A percentile compares a stretch with the other conserved stretches of the same genome.
phyloP scores from a whole-genome alignment of 2,888 invertebrate genomes.

The Troides helena region DNA sequence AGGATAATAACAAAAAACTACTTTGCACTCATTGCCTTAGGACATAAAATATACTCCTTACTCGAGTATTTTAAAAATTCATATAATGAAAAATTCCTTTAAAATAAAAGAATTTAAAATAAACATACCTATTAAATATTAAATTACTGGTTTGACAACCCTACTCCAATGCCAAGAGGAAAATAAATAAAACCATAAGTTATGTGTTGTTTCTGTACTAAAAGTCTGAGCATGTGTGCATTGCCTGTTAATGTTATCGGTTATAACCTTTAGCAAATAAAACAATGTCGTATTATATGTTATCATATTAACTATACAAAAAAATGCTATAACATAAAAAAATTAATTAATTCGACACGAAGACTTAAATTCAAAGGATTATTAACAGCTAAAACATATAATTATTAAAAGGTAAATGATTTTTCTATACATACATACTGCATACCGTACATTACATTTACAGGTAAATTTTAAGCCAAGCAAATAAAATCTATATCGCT shows the following conservation, averaged over 20 bases:
- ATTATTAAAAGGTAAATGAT: too few species aligned
- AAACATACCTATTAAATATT: too few species aligned
- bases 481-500: neutral
- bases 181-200: slow-evolving; percentile 26
- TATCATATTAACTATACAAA: slow-evolving; percentile 6
- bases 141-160: slow-evolving; percentile 4
- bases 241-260: slow-evolving; percentile 19
- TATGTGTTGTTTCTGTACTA: slow-evolving; percentile 19
- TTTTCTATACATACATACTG: too few species aligned
- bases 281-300: slow-evolving; percentile 12
- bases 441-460: neutral
- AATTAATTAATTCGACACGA: neutral
- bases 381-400: too few species aligned
- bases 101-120: too few species aligned
- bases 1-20: too few species aligned
- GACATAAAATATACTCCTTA: too few species aligned
- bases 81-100: too few species aligned
- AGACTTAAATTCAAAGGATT: too few species aligned
- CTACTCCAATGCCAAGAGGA: slow-evolving; percentile 12
- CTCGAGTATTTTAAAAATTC: neutral
- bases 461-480: neutral
- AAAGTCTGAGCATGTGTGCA: slow-evolving; percentile 18
- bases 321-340: neutral
- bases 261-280: slow-evolving; percentile 19
- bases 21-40: too few species aligned